Conservation (phyloP, 2,797 vertebrate species). For the Avahi laniger region DNA sequence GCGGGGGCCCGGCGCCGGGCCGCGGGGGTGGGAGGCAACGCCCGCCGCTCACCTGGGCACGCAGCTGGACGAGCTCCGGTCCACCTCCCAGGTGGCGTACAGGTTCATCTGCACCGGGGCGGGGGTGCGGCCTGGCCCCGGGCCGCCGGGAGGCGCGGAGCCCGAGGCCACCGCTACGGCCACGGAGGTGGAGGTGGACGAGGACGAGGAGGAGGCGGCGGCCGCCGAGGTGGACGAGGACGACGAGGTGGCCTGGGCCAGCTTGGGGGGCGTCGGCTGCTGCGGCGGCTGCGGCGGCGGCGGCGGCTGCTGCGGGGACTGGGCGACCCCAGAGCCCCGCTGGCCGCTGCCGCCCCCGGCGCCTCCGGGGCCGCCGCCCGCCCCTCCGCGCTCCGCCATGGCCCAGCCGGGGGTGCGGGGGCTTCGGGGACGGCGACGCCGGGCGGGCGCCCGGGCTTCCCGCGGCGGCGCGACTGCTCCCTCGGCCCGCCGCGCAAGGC, state of each 20-base stretch:
- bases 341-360: constrained; percentile 64
- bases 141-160: constrained; percentile 88
- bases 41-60: constrained; percentile 90
- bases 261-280: constrained; percentile 73
- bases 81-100: constrained; percentile 96
- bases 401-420: constrained; percentile 13
- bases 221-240: constrained; percentile 78
- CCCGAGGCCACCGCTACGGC: constrained; percentile 88
- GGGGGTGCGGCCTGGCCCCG: constrained; percentile 86
- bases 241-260: constrained; percentile 61
- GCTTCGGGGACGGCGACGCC: neutral
- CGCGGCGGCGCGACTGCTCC: constrained; percentile 5
- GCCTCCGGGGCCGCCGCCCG: constrained; percentile 66
- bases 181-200: constrained; percentile 83
- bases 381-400: constrained; percentile 78
- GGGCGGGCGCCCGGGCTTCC: neutral
- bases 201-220: constrained; percentile 88
- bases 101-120: constrained; percentile 96
- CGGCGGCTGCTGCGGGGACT: constrained; percentile 68
- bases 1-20: neutral
- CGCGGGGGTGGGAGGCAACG: neutral
- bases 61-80: constrained; percentile 94
- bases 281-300: constrained; percentile 56
- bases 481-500: constrained; percentile 67
- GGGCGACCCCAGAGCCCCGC: constrained; percentile 67